phyloP scores from a whole-genome alignment of 1,140 invertebrate genomes.

The Hesperophylax magnus region DNA sequence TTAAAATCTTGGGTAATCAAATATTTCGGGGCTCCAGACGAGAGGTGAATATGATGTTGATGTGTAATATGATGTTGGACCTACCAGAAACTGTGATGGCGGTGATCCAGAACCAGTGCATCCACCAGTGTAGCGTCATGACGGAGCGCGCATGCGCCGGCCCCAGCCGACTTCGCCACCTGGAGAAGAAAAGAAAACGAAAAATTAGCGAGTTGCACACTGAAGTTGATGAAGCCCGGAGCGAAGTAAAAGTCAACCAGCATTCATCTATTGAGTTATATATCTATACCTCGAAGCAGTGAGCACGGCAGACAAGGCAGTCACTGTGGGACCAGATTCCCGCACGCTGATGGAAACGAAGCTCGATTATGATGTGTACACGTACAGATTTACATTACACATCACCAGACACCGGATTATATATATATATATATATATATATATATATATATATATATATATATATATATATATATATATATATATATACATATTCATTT shows the following conservation, averaged over 20 bases:
- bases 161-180: slow-evolving; percentile 13
- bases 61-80: too few relatives aligned
- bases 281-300: not conserved
- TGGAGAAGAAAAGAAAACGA: slow-evolving; percentile 11
- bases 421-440: too few relatives aligned
- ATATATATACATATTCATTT: too few relatives aligned
- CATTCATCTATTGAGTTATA: too few relatives aligned
- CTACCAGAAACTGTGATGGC: slow-evolving; percentile 62
- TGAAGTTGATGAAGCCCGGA: not conserved
- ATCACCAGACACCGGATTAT: too few relatives aligned
- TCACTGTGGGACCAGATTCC: not conserved
- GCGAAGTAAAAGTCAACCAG: not conserved
- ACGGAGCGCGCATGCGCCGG: slow-evolving; percentile 56
- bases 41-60: too few relatives aligned
- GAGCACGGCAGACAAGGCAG: not conserved
- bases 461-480: too few relatives aligned
- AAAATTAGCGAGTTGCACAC: not conserved
- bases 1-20: too few relatives aligned
- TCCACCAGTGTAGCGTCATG: slow-evolving; percentile 71
- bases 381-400: too few relatives aligned
- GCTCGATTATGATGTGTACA: too few relatives aligned
- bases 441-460: too few relatives aligned
- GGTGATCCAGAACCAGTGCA: slow-evolving; percentile 72
- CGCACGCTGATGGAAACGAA: not conserved
- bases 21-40: too few relatives aligned